phyloP scores from a whole-genome alignment of 1,140 invertebrate species.

The Aleiodes sp. region DNA sequence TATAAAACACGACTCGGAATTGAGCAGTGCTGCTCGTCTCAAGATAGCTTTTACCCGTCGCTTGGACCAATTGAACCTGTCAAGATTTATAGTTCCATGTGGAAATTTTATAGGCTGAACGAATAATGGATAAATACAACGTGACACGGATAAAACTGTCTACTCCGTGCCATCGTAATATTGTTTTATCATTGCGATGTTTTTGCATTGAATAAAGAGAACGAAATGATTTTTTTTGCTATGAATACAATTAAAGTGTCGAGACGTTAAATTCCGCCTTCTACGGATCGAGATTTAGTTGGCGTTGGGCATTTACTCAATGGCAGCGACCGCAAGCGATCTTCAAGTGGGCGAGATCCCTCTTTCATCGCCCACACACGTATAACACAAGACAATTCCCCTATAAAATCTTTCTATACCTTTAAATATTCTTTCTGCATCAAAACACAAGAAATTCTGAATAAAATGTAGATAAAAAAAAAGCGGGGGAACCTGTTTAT shows the following conservation, averaged over 20 bases:
- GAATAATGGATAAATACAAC: too few species aligned
- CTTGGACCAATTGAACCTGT: conserved; percentile 31
- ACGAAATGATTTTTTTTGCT: too few species aligned
- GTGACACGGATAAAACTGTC: too few species aligned
- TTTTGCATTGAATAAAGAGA: too few species aligned
- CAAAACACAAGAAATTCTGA: too few species aligned
- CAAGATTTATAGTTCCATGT: conserved; percentile 6
- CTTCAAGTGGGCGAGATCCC: conserved; percentile 36
- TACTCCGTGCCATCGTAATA: too few species aligned
- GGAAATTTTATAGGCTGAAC: background rate
- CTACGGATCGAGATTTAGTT: background rate
- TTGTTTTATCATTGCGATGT: too few species aligned
- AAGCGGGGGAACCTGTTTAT: conserved; percentile 6
- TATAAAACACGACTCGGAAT: conserved; percentile 1
- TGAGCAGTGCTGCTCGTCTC: background rate
- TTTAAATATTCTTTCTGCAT: too few species aligned
- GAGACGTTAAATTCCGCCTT: background rate
- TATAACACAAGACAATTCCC: background rate
- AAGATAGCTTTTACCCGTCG: conserved; percentile 38
- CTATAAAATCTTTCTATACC: background rate
- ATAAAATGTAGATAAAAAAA: conserved; percentile 1
- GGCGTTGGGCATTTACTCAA: background rate
- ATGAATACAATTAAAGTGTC: background rate
- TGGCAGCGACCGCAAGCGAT: conserved; percentile 25
- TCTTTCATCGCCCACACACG: background rate